Base-by-base conservation (phyloP, 1,140 invertebrate genomes). In the Lordiphosa collinella region DNA sequence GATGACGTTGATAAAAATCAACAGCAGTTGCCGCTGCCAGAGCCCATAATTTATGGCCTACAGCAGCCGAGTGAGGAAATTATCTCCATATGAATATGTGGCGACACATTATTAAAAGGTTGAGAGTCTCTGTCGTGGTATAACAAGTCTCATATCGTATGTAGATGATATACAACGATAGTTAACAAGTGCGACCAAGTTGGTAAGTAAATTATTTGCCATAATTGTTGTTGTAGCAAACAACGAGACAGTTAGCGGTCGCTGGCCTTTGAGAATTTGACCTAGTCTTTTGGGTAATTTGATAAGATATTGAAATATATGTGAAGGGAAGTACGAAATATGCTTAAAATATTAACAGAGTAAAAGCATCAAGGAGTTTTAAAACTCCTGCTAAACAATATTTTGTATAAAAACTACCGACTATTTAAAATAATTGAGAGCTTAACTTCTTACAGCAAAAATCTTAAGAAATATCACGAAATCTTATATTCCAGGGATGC, bases 1-100 rank as follows among this genome's bases (percentile, higher is more conserved):
- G 79, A 86, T 85, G 80, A 85, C 70, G 80, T 85, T 79, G 79
- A 85, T 85, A 85, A 85, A 82, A 84, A 84, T 84, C 79, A 78
- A 64, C 78, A 69, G 50, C 72, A 68, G 60, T 41, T 38, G 34
- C 43, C 25, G 48, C 54, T 52, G 62, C 62, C 51, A 56, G 36
- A 41, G 50, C 37, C 55, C 53, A 85, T 85, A 78, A 82, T 82
- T 82, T 82, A 84, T 82, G 47, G 79, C 57, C 63, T 50, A 13
- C 44, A 31, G 31, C 55, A 32, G 46, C 40, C 25, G 13, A 57
- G 47, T 60, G 53, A 58, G 69, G 59, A 79, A 79, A 80, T 80
- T 80, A 79, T 79, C 74, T 80, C 37, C 53, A 70, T 69, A 53
- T 51, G 41, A 37, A 48, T 49, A 75, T 72, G 68, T 64, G 60